Base-by-base conservation (phyloP, 2,888 invertebrate species). In the Ectemnius cavifrons region DNA sequence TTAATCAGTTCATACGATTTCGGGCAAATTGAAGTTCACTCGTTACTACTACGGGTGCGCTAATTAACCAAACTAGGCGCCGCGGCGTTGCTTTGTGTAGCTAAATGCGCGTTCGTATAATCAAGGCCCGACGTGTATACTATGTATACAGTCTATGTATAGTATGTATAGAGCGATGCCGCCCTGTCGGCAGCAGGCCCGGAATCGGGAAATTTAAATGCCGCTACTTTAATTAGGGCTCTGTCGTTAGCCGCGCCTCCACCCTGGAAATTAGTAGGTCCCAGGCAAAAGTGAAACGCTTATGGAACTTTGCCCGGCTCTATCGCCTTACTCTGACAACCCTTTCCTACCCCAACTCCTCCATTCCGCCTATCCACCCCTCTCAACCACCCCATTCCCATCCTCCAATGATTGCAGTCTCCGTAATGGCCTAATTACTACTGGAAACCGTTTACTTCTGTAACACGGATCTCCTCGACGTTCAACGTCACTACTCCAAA, bases 1-100 rank as follows among this genome's bases (percentile, higher is more conserved):
- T 81, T 81, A 81, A 81, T 81, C 77, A 81, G 81, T 81, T 81
- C 77, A 79, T 73, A 67, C 71, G 74, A 79, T 81, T 81, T 71
- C 69, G 71, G 57, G 71, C 37, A 61, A 71, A 75, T 77, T 73
- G 79, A 77, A 75, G 79, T 81, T 78, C 65, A 64, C 71, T 71
- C 75, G 73, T 73, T 69, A 68, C 73, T 49, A 71, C 72, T 37
- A 37, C 37, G 37, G 37, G 70, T 74, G 77, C 79, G 71, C 73
- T 81, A 81, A 80, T 81, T 81, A 81, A 81, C 72, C 70, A 61
- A 71, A 68, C 78, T 80, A 78, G 64, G 47, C 56, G 59, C 49
- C 63, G 59, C 63, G 59, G 60, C 63, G 69, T 67, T 64, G 65
- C 71, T 71, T 76, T 77, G 76, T 72, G 62, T 56, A 67, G 73